Evolutionary conservation across 2,888 invertebrate species (phyloP).

Genomic region (Aplocera efformata): DNA sequence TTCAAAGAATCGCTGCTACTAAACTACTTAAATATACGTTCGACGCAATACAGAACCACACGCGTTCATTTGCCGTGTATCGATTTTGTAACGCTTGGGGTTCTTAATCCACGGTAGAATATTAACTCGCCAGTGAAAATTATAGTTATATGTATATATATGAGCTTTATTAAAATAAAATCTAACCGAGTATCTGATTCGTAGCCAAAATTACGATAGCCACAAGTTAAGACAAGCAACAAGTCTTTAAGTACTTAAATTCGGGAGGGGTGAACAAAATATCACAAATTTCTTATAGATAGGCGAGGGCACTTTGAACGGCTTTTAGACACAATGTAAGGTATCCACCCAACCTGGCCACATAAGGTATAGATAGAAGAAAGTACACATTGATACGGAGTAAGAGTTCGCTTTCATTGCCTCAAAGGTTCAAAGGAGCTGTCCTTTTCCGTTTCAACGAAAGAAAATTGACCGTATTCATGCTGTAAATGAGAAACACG

Average conservation of each 20-base stretch:
- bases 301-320: constrained; percentile 12
- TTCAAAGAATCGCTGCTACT: constrained; percentile 8
- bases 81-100: background rate
- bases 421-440: constrained; percentile 62
- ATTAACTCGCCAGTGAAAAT: too few relatives aligned
- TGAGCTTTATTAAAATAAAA: constrained; percentile 8
- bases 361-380: constrained; percentile 6
- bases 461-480: constrained; percentile 66
- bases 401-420: constrained; percentile 18
- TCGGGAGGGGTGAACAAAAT: too few relatives aligned
- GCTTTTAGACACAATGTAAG: constrained; percentile 21
- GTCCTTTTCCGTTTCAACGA: constrained; percentile 51
- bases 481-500: constrained; percentile 60
- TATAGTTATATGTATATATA: background rate
- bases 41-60: background rate
- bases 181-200: too few relatives aligned
- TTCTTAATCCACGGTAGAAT: background rate
- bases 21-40: constrained; percentile 7
- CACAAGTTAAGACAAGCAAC: too few relatives aligned
- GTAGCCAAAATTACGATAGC: too few relatives aligned
- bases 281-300: constrained; percentile 5
- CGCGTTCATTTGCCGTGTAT: background rate
- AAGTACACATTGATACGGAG: constrained; percentile 12
- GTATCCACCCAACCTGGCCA: constrained; percentile 10
- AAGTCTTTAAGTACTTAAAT: too few relatives aligned